Percentiles rank a stretch among this genome's conserved stretches.
Evolutionary conservation across 2,797 vertebrate species (phyloP).

Genomic region (Scyliorhinus canicula): DNA sequence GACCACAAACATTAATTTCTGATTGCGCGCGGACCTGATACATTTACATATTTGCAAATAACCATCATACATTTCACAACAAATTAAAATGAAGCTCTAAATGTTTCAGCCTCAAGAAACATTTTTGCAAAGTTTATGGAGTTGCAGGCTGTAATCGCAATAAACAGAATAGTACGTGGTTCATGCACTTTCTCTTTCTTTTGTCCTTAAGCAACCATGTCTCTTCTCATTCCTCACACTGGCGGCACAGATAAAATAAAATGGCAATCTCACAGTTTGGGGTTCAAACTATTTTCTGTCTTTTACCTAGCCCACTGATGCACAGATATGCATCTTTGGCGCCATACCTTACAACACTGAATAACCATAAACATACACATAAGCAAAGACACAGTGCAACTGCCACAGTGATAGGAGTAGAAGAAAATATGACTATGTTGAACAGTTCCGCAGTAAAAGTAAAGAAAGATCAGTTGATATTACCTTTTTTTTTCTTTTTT

Average conservation of each 20-base stretch:
- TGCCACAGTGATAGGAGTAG: neutral
- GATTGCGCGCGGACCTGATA: neutral
- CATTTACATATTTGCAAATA: slow-evolving; percentile 10
- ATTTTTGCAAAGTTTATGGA: neutral
- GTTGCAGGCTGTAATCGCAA: neutral
- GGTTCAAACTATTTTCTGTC: neutral
- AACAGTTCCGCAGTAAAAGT: neutral
- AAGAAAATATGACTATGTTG: neutral
- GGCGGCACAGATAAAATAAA: neutral
- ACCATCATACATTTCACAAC: neutral
- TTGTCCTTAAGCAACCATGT: neutral
- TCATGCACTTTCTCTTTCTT: neutral
- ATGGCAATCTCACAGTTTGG: neutral
- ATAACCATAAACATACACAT: neutral
- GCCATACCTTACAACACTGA: neutral
- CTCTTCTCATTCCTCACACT: neutral
- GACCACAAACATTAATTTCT: slow-evolving; percentile 15
- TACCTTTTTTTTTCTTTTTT: no score
- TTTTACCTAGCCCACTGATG: neutral
- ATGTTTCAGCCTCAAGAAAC: neutral
- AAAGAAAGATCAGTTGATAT: neutral
- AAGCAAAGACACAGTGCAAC: neutral
- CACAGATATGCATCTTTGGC: neutral
- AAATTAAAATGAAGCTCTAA: slow-evolving; percentile 10
- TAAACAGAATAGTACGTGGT: neutral